These are phyloP conservation scores for Poecilobothrus nobilitatus DNA, from an alignment of 2,888 invertebrate genomes.

Conservation along the genomic window DNA sequence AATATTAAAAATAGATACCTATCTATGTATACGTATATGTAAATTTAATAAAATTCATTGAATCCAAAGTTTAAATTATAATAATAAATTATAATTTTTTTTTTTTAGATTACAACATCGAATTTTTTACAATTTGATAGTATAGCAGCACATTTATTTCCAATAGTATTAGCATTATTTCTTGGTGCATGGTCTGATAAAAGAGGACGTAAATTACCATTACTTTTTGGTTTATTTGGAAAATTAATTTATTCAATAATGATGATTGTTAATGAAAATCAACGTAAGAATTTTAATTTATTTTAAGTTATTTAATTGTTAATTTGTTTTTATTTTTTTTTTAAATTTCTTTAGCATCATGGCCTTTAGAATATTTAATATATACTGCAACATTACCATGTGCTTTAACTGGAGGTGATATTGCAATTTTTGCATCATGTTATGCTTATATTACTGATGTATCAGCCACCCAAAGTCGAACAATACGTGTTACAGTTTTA, in stretches of 20 bases:
- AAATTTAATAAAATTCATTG: background rate
- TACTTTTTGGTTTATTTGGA: conserved; percentile 63
- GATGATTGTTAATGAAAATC: conserved; percentile 61
- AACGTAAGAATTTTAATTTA: conserved; percentile 38
- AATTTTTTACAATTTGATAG: conserved; percentile 71
- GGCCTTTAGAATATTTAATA: conserved; percentile 67
- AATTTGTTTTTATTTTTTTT: background rate
- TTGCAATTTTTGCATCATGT: conserved; percentile 70
- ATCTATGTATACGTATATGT: background rate
- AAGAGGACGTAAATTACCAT: conserved; percentile 63
- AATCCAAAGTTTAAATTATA: background rate
- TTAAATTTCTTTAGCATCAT: conserved; percentile 33
- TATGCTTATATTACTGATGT: conserved; percentile 76
- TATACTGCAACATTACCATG: conserved; percentile 69
- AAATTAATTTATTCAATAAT: conserved; percentile 67
- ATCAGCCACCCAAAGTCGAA: conserved; percentile 58
- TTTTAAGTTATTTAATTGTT: background rate
- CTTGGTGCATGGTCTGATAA: conserved; percentile 76
- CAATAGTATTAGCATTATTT: conserved; percentile 68
- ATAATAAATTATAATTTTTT: too few species aligned
- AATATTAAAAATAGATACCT: background rate
- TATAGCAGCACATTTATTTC: conserved; percentile 63
- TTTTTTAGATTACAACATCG: conserved; percentile 56
- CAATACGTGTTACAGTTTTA: conserved; percentile 69
- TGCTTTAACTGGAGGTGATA: conserved; percentile 67